Evolutionary conservation across 2,113 vertebrate species (phyloP), one percentile per base, ranked within the genome.

Genomic region (Oxyura jamaicensis): DNA sequence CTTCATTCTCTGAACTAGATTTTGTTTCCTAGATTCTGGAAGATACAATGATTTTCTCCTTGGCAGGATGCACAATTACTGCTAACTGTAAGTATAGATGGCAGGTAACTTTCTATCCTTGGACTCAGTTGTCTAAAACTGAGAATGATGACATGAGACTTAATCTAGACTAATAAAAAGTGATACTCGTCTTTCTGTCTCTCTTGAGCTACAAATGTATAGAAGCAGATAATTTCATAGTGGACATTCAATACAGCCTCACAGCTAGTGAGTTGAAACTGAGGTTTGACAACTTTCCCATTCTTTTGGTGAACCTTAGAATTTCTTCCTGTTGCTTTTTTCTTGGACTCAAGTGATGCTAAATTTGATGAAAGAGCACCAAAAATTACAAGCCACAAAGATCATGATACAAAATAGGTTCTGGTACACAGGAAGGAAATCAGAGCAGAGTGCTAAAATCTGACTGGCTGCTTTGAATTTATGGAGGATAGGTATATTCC

Each of bases 21-120:
- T 97, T 97, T 98, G 26, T 98, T 96, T 98, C 91, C 66, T 96
- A 99, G 99, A 97, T 99, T 91, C 97, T 99, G 96, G 99, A 99
- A 97, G 99, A 99, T 95, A 98, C 98, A 52, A 99, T 99, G 99
- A 99, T 99, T 95, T 99, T 99, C 97, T 99, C 98, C 81, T 94
- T 99, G 96, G 98, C 99, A 29, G 99, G 99, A 88, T 99, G 98
- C 58, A 96, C 99, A 92, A 98, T 99, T 96, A 98, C 99, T 15
- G 99, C 99, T 86, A 99, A 99, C 96, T 97, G 99, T 99, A 97
- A 98, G 99, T 98, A 97, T 41, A 83, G 76, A 72, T 75, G 50
- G 35, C 50, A 65, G 33, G 25, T 86, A 80, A 78, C 44, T 94
- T 95, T 69, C 41, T 36, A 26, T 92, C n/a, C 44, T 79, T 50